Evolutionary conservation across 2,888 invertebrate species (phyloP).

Genomic region (Agrilus mali): DNA sequence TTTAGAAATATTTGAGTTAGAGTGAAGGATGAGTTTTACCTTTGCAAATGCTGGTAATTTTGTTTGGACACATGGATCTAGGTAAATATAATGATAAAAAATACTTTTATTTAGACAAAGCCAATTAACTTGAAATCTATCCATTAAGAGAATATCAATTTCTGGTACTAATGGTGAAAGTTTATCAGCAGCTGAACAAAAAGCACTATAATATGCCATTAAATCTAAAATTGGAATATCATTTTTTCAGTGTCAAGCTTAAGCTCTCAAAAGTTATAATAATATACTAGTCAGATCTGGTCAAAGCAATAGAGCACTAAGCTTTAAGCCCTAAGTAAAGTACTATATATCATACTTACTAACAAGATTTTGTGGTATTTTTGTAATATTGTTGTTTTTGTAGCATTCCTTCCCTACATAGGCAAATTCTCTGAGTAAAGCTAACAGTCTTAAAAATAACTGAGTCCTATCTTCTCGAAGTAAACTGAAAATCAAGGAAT

Average conservation of each 20-base stretch:
- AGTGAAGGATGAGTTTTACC: constrained; percentile 19
- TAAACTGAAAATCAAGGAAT: constrained; percentile 16
- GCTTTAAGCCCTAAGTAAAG: too few species aligned
- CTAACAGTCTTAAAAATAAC: constrained; percentile 48
- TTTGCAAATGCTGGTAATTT: constrained; percentile 22
- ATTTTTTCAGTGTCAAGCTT: background rate
- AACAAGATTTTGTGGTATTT: constrained; percentile 14
- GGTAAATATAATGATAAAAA: constrained; percentile 36
- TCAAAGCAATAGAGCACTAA: too few species aligned
- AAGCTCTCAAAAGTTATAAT: constrained; percentile 1
- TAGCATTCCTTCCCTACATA: constrained; percentile 45
- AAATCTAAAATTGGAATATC: constrained; percentile 34
- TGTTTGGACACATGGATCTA: constrained; percentile 23
- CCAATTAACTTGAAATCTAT: constrained; percentile 52
- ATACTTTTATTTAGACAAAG: constrained; percentile 53
- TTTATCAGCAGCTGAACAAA: constrained; percentile 46
- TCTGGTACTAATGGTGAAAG: constrained; percentile 45
- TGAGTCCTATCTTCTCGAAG: constrained; percentile 32
- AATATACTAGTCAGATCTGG: too few species aligned
- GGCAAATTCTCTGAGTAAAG: constrained; percentile 50
- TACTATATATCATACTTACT: constrained; percentile 17
- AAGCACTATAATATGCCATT: constrained; percentile 48
- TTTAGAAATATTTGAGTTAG: background rate
- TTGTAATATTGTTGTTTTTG: constrained; percentile 9
- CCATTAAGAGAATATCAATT: constrained; percentile 45